A percentile compares a stretch with the other conserved stretches of the same genome.
Evolutionary conservation across 2,888 invertebrate genomes (phyloP).

Genomic region (Myathropa florea): DNA sequence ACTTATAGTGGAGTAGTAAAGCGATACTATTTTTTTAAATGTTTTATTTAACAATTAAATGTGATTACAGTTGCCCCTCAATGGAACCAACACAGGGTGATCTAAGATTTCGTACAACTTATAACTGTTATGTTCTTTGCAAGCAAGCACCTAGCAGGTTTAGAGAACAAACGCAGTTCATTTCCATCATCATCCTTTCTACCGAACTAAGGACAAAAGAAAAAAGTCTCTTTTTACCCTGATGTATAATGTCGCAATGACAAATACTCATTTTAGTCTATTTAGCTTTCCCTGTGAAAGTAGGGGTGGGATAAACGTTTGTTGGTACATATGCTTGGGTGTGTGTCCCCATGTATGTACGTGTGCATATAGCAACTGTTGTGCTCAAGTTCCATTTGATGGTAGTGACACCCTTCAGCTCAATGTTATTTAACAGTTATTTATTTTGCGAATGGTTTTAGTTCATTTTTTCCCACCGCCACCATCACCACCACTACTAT

Average conservation of each 20-base stretch:
- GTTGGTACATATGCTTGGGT: neutral
- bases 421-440: slow-evolving; percentile 69
- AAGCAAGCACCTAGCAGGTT: neutral
- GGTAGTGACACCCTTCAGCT: slow-evolving; percentile 61
- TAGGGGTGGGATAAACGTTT: slow-evolving; percentile 26
- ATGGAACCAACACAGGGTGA: slow-evolving; percentile 52
- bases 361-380: neutral
- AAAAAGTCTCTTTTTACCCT: slow-evolving; percentile 68
- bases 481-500: slow-evolving; percentile 20
- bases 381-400: slow-evolving; percentile 44
- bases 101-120: slow-evolving; percentile 23
- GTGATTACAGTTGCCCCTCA: slow-evolving; percentile 11
- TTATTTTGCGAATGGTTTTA: slow-evolving; percentile 62
- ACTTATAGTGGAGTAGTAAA: no score
- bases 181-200: neutral
- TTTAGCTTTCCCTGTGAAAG: slow-evolving; percentile 46
- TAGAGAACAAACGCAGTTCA: neutral
- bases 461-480: slow-evolving; percentile 44
- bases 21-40: no score
- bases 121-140: slow-evolving; percentile 34
- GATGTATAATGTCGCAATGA: slow-evolving; percentile 70
- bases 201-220: slow-evolving; percentile 25
- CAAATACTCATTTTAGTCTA: slow-evolving; percentile 66
- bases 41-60: neutral
- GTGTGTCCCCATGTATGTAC: neutral